phyloP scores from a whole-genome alignment of 1,140 invertebrate species.

The Pseudomyrmex cubaensis region DNA sequence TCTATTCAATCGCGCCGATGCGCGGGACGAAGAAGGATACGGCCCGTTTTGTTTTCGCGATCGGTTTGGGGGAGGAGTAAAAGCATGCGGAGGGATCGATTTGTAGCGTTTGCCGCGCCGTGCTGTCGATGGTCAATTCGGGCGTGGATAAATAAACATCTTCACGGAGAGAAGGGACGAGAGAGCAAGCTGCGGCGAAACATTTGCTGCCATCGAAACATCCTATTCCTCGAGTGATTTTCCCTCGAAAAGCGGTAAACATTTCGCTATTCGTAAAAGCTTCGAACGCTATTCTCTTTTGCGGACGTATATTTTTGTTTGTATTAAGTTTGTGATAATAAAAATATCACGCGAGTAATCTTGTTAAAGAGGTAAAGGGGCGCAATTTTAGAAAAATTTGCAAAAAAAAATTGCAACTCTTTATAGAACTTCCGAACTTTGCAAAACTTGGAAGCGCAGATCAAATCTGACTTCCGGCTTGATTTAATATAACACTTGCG shows the following conservation, averaged over 20 bases:
- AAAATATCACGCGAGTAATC: not conserved
- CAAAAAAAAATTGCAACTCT: not conserved
- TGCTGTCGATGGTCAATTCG: conserved; percentile 58
- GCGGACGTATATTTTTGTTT: not conserved
- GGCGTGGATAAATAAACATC: conserved; percentile 59
- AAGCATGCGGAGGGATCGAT: conserved; percentile 54
- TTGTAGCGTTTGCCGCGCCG: conserved; percentile 26
- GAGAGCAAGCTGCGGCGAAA: conserved; percentile 13
- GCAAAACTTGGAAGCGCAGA: not conserved
- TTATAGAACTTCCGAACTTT: no score
- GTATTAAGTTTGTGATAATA: not conserved
- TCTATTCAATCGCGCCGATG: conserved; percentile 50
- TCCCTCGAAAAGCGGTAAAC: not conserved
- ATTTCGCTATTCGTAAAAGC: not conserved
- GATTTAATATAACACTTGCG: not conserved
- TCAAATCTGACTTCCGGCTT: conserved; percentile 8
- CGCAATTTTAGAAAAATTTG: conserved; percentile 4
- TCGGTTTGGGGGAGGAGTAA: conserved; percentile 33
- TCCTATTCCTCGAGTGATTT: conserved; percentile 37
- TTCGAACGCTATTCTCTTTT: not conserved
- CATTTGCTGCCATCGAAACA: conserved; percentile 7
- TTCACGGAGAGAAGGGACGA: conserved; percentile 8
- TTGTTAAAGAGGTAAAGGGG: not conserved
- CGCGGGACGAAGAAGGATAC: conserved; percentile 49
- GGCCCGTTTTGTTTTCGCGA: conserved; percentile 54